Evolutionary conservation across 2,113 vertebrate species (phyloP).

Genomic region (Strix aluco): DNA sequence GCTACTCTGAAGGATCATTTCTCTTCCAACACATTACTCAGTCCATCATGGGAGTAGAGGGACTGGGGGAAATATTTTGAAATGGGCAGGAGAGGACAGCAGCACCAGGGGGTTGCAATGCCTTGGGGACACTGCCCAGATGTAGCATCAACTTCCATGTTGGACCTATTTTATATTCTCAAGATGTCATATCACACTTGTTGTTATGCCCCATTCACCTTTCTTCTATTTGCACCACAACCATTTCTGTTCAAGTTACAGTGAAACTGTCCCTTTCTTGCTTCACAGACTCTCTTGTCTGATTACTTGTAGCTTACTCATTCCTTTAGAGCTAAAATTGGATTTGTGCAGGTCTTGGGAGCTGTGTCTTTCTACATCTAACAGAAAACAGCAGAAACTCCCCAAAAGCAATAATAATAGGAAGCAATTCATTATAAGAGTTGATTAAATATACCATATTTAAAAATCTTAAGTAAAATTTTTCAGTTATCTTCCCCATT

Average conservation of each 20-base stretch:
- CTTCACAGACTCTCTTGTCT: not conserved
- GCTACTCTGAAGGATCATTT: not conserved
- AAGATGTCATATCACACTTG: rapidly evolving
- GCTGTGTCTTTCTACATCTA: not conserved
- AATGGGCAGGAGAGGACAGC: not conserved
- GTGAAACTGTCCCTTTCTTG: not conserved
- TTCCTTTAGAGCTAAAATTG: not conserved
- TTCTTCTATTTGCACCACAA: not conserved
- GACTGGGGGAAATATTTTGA: not conserved
- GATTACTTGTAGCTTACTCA: not conserved
- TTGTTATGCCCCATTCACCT: not conserved
- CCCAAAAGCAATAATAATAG: not conserved
- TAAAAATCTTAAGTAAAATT: not conserved
- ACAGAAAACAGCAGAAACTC: not conserved
- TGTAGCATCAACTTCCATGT: not conserved
- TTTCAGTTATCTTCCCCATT: not conserved
- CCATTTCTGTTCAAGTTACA: not conserved
- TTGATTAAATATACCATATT: not conserved
- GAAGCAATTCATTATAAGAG: not conserved
- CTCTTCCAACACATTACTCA: not conserved
- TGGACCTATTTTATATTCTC: not conserved
- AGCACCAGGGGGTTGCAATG: not conserved
- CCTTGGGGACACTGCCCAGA: too few species aligned
- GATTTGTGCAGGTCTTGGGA: not conserved
- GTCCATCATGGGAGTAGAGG: rapidly evolving